phyloP scores from a whole-genome alignment of 1,140 invertebrate genomes.

The Hormaphis cornu region DNA sequence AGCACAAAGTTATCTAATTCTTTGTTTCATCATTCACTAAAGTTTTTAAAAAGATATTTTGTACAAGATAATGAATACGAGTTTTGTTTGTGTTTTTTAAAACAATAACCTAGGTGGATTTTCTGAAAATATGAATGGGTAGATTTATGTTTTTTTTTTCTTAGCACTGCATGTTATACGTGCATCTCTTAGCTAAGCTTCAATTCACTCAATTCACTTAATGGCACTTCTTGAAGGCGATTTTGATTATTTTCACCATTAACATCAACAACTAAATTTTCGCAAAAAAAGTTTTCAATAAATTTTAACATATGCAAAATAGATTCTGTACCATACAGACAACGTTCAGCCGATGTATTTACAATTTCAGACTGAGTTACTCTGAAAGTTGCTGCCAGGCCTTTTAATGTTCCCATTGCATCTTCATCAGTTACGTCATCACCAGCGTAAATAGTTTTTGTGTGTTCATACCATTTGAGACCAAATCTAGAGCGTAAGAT shows the following conservation, averaged over 20 bases:
- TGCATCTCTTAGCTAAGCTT: too few relatives aligned
- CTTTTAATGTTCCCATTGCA: slow-evolving; percentile 78
- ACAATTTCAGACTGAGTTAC: slow-evolving; percentile 73
- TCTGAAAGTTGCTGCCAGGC: slow-evolving; percentile 83
- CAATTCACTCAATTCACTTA: slow-evolving; percentile 30
- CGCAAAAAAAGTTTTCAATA: slow-evolving; percentile 71
- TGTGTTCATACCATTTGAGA: slow-evolving; percentile 81
- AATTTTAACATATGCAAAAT: slow-evolving; percentile 80
- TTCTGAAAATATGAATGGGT: too few relatives aligned
- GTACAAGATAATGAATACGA: too few relatives aligned
- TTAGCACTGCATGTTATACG: too few relatives aligned
- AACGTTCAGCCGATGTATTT: slow-evolving; percentile 73
- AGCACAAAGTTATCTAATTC: too few relatives aligned
- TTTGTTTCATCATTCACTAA: too few relatives aligned
- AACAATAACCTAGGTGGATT: too few relatives aligned
- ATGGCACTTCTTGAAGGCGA: slow-evolving; percentile 7
- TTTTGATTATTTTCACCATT: slow-evolving; percentile 25
- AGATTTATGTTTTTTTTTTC: too few relatives aligned
- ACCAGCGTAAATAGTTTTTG: slow-evolving; percentile 80
- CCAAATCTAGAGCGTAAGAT: slow-evolving; percentile 81
- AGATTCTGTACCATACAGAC: slow-evolving; percentile 75
- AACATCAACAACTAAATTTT: slow-evolving; percentile 53
- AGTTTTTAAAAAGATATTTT: too few relatives aligned
- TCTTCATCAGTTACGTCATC: slow-evolving; percentile 86
- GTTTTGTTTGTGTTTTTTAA: too few relatives aligned